Base-by-base conservation (phyloP, 2,888 invertebrate species). In the Drosophila pseudotakahashii region DNA sequence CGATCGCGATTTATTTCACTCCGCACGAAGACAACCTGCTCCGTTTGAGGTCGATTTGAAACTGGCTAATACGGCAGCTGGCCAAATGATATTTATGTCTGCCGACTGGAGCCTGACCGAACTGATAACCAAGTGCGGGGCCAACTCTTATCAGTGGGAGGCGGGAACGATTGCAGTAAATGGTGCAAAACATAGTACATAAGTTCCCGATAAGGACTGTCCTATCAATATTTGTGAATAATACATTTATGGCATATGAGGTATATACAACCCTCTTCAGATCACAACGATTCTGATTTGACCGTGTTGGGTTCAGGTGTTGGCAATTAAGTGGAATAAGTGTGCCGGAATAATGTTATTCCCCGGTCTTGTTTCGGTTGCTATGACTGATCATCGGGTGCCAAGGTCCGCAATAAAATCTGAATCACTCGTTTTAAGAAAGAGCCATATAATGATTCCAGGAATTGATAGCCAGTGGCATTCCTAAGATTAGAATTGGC, bases 31-130 rank as follows among this genome's bases (percentile, higher is more conserved):
- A 37, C 52, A 57, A 41, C 71, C 54, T 26, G 7, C 50, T 19
- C 10, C 14, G 52, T 10, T 19, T 39, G 76, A 36, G 36, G 42
- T 47, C 23, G 44, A 47, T 41, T 42, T 30, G 42, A 37, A 60
- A 73, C 73, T 73, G 73, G 16, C 19, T 30, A 44, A 7, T 16
- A 1, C 51, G 26, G 2, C 19, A n/a, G 32, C 7, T 26, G 48
- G 13, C 47, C 48, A 59, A 52, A 11, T 68, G 19, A 42, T 37
- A 41, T 73, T 54, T 69, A 39, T 59, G 41, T 30, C 14, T 9
- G 6, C 1, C 9, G 30, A 23, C 51, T 41, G 7, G 55, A 26
- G 48, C 68, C 41, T 19, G 14, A 16, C 14, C 30, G 68, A 53
- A 54, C 32, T 45, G 54, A 45, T 42, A 47, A 23, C 50, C 11